Conservation (phyloP, 1,140 invertebrate genomes). For the Drosophila bifasciata region DNA sequence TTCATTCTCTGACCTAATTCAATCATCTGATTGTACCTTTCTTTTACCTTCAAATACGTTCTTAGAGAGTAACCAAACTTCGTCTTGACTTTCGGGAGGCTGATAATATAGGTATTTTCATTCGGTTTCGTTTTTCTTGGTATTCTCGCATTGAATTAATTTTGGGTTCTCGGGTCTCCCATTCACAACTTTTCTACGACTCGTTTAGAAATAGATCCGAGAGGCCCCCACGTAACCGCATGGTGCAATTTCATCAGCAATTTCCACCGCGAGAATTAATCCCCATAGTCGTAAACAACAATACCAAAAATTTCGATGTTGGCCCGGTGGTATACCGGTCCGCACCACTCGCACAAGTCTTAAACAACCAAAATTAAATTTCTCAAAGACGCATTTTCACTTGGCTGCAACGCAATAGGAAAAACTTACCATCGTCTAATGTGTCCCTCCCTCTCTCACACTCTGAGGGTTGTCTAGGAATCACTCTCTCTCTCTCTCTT, state of each 20-base stretch:
- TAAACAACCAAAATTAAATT: constrained; percentile 23
- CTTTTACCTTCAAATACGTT: no score
- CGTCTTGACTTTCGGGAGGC: no score
- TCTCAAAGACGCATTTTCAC: constrained; percentile 67
- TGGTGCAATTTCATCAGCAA: constrained; percentile 73
- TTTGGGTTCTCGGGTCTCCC: constrained; percentile 41
- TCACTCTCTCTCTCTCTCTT: constrained; percentile 8
- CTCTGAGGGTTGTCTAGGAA: neutral
- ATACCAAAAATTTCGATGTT: no score
- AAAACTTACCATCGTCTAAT: constrained; percentile 4
- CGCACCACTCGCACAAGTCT: constrained; percentile 11
- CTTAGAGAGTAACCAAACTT: constrained; percentile 9
- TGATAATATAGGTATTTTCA: constrained; percentile 14
- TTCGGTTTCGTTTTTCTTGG: constrained; percentile 9
- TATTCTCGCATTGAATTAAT: constrained; percentile 36
- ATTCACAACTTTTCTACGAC: constrained; percentile 68
- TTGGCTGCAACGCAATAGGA: constrained; percentile 48
- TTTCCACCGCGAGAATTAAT: constrained; percentile 37
- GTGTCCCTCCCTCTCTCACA: constrained; percentile 15
- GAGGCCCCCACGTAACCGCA: constrained; percentile 43
- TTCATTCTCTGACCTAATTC: no score
- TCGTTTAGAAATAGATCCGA: constrained; percentile 55
- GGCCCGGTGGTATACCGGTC: no score
- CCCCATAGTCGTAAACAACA: neutral
- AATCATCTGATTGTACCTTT: no score